Evolutionary conservation across 1,140 invertebrate species (phyloP).

Genomic region (Plectrocnemia conspersa): DNA sequence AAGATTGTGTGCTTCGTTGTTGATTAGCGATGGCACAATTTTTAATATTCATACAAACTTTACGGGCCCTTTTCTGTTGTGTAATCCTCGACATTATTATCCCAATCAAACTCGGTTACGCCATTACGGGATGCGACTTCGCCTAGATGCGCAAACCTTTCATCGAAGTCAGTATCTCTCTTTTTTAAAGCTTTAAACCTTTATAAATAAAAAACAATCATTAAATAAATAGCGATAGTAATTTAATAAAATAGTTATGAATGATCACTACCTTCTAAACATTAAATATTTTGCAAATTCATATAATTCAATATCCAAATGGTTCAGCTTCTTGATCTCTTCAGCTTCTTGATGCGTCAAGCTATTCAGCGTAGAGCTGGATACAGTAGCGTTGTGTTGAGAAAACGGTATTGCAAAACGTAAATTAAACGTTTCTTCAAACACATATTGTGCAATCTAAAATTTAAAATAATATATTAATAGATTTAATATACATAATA

Average conservation of each 20-base stretch:
- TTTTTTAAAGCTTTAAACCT: conserved; percentile 76
- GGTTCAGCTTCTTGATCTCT: conserved; percentile 76
- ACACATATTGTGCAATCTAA: conserved; percentile 89
- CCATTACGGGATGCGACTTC: conserved; percentile 65
- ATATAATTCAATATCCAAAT: conserved; percentile 90
- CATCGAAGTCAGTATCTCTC: conserved; percentile 73
- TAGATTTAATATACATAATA: too few species aligned
- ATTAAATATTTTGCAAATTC: conserved; percentile 88
- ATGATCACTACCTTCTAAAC: conserved; percentile 57
- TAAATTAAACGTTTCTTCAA: conserved; percentile 95
- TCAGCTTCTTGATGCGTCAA: conserved; percentile 68
- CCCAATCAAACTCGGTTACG: conserved; percentile 81
- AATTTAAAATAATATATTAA: conserved; percentile 22
- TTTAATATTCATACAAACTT: too few species aligned
- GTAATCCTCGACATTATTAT: conserved; percentile 72
- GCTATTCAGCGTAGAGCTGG: conserved; percentile 68
- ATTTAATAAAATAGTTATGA: conserved; percentile 6
- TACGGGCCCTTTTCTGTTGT: conserved; percentile 44
- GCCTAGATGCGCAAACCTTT: conserved; percentile 73
- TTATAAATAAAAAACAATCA: conserved; percentile 16
- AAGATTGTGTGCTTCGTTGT: too few species aligned
- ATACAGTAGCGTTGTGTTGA: conserved; percentile 85
- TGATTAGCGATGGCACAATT: too few species aligned
- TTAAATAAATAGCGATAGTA: background rate
- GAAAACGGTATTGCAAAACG: conserved; percentile 83